Percentiles rank a stretch among this genome's conserved stretches.
Evolutionary conservation across 1,140 invertebrate species (phyloP).

Genomic region (Myzus persicae): DNA sequence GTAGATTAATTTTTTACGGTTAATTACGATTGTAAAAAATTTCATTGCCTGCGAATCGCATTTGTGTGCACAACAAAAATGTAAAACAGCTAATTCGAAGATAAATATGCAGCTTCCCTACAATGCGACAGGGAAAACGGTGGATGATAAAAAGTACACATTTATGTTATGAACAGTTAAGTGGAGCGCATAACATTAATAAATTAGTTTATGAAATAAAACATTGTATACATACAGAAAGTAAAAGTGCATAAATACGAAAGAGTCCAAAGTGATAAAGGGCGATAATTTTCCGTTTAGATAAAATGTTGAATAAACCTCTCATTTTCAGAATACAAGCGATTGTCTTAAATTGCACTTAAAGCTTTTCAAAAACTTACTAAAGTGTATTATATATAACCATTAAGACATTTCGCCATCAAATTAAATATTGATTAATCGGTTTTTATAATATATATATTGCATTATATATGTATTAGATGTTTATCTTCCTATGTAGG

Average conservation of each 20-base stretch:
- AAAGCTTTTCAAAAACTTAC: background rate
- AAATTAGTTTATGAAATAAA: background rate
- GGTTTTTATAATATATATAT: too few relatives aligned
- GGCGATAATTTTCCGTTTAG: background rate
- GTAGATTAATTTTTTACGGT: conserved; percentile 55
- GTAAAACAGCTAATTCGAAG: conserved; percentile 5
- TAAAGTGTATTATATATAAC: background rate
- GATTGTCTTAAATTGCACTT: background rate
- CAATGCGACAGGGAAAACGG: background rate
- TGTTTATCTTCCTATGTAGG: too few relatives aligned
- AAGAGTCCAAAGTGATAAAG: background rate
- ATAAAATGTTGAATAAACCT: background rate
- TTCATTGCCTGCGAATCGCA: conserved; percentile 30
- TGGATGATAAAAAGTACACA: conserved; percentile 38
- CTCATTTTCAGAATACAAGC: background rate
- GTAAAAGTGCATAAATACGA: background rate
- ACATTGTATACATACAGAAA: background rate
- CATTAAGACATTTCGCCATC: background rate
- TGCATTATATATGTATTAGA: too few relatives aligned
- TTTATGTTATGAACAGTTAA: conserved; percentile 27
- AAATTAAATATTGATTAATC: background rate
- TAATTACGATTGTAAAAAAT: conserved; percentile 55
- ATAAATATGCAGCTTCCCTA: conserved; percentile 28
- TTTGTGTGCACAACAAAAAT: conserved; percentile 17
- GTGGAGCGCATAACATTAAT: conserved; percentile 28